A percentile compares a stretch with the other conserved stretches of the same genome.
These are phyloP conservation scores for Lottia scabra DNA, from an alignment of 2,888 invertebrate species.

Conservation along the genomic window DNA sequence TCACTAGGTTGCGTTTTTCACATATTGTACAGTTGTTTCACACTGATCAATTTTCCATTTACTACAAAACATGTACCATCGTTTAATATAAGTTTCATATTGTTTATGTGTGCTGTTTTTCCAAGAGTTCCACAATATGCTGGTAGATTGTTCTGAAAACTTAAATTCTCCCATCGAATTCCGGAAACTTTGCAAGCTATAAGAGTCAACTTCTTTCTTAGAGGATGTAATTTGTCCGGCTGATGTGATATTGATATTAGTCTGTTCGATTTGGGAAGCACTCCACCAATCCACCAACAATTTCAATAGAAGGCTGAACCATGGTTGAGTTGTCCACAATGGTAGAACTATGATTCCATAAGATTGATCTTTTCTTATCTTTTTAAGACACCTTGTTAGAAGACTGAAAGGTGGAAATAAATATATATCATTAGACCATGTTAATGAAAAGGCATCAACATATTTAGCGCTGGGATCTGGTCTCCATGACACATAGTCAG, in stretches of 20 bases:
- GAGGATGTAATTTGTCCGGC: not conserved
- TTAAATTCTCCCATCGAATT: not conserved
- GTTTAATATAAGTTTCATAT: conserved; percentile 1
- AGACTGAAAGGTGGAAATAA: conserved; percentile 1
- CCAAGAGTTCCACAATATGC: not conserved
- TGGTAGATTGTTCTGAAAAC: conserved; percentile 3
- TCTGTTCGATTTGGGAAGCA: not conserved
- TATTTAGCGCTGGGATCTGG: not conserved
- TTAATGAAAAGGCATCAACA: not conserved
- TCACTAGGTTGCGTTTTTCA: not conserved
- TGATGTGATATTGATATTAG: not conserved
- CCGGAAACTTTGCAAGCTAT: not conserved
- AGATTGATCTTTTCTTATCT: not conserved
- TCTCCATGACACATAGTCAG: not conserved
- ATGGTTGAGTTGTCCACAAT: not conserved
- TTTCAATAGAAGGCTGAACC: not conserved
- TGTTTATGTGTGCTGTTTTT: conserved; percentile 2
- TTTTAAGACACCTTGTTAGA: not conserved
- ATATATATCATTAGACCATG: not conserved
- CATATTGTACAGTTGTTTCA: conserved; percentile 1
- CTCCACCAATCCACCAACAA: not conserved
- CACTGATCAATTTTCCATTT: conserved; percentile 2
- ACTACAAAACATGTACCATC: conserved; percentile 1
- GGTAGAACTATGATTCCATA: not conserved
- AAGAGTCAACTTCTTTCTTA: not conserved